phyloP scores from a whole-genome alignment of 2,888 invertebrate species.

The Apomyelois bistriatella region DNA sequence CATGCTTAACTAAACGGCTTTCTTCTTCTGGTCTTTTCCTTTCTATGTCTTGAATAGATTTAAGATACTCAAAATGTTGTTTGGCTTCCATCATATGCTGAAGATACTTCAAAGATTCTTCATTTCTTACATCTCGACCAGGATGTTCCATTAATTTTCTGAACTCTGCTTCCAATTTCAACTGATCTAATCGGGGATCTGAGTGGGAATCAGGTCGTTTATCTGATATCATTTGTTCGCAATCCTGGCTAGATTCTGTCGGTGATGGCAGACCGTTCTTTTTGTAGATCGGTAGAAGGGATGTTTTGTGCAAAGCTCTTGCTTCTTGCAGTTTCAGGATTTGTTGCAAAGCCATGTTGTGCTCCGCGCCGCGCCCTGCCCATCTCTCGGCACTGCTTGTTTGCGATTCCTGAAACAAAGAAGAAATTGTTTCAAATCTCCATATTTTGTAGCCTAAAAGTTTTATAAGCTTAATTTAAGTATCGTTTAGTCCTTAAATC shows the following conservation, averaged over 20 bases:
- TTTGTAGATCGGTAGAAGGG: conserved; percentile 72
- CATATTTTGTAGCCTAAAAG: neutral
- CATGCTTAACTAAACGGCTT: conserved; percentile 47
- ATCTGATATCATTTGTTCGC: conserved; percentile 40
- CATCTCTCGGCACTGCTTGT: conserved; percentile 92
- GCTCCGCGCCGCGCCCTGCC: conserved; percentile 94
- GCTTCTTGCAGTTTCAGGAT: conserved; percentile 95
- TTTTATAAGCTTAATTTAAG: neutral
- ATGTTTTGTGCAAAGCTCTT: conserved; percentile 82
- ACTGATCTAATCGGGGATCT: conserved; percentile 70
- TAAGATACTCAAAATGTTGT: conserved; percentile 61
- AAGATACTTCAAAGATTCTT: conserved; percentile 66
- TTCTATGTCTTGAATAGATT: conserved; percentile 66
- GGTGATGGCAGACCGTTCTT: conserved; percentile 73
- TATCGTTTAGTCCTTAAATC: neutral
- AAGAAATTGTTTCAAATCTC: neutral
- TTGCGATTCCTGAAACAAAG: conserved; percentile 86
- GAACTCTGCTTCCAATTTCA: conserved; percentile 79
- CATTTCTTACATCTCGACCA: conserved; percentile 62
- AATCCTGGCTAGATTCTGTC: conserved; percentile 72
- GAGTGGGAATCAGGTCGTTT: conserved; percentile 48
- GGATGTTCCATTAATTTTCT: conserved; percentile 80
- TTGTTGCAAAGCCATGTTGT: conserved; percentile 94
- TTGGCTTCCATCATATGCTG: conserved; percentile 73
- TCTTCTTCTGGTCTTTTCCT: conserved; percentile 33